Percentiles rank a stretch among this genome's conserved stretches.
Evolutionary conservation across 2,113 vertebrate genomes (phyloP).

Genomic region (Taurulus bubalis): DNA sequence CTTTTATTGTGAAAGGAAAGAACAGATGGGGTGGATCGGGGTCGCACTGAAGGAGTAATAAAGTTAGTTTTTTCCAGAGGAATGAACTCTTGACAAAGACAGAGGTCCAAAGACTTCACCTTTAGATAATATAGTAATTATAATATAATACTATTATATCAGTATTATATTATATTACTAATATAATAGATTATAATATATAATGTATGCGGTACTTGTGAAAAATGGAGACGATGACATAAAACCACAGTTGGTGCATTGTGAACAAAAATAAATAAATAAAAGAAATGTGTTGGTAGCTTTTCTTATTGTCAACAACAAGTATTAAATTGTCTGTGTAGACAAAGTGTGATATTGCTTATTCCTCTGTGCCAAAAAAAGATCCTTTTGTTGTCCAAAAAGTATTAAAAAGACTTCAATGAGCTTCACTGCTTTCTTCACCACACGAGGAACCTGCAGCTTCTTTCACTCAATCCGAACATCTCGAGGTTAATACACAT

Average conservation of each 20-base stretch:
- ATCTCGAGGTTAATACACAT: background rate
- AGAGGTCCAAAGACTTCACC: constrained; percentile 30
- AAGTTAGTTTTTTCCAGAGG: constrained; percentile 1
- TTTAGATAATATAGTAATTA: too few relatives aligned
- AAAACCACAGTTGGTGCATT: background rate
- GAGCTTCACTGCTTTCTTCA: background rate
- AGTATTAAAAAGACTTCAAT: background rate
- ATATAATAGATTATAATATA: too few relatives aligned
- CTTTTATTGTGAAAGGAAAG: background rate
- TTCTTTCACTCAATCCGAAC: background rate
- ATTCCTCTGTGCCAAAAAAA: background rate
- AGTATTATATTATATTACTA: too few relatives aligned
- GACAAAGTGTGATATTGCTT: background rate
- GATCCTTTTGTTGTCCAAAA: background rate
- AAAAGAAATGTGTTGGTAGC: background rate
- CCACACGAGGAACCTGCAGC: too few relatives aligned
- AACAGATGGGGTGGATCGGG: background rate
- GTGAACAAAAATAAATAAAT: background rate
- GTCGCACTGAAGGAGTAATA: background rate
- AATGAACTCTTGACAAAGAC: constrained; percentile 38
- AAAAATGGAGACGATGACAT: background rate
- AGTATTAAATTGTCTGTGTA: background rate
- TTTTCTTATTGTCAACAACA: background rate
- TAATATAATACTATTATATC: too few relatives aligned
- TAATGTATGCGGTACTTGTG: too few relatives aligned